phyloP scores from a whole-genome alignment of 2,888 invertebrate species.

The Lymantria dispar region DNA sequence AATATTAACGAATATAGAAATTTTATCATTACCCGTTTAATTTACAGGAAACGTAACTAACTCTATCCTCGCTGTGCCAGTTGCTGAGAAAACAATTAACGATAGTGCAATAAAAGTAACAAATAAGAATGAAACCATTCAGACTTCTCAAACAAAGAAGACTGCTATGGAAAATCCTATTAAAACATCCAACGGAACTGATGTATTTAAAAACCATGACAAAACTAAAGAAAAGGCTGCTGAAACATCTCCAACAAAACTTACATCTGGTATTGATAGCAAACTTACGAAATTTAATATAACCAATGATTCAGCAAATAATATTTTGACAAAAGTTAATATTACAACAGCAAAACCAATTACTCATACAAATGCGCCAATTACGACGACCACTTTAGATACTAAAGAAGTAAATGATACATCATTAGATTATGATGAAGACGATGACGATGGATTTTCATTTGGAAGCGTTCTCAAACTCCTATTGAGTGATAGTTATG shows the following conservation, averaged over 20 bases:
- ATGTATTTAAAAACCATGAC: neutral
- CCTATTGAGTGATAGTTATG: slow-evolving; percentile 77
- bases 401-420: slow-evolving; percentile 33
- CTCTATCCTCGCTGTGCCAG: neutral
- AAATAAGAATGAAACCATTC: neutral
- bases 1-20: neutral
- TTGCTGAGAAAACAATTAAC: neutral
- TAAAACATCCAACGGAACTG: neutral
- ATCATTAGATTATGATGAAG: slow-evolving; percentile 63
- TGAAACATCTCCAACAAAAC: slow-evolving; percentile 1
- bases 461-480: slow-evolving; percentile 84
- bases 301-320: slow-evolving; percentile 12
- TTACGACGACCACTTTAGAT: slow-evolving; percentile 34
- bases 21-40: neutral
- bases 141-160: neutral
- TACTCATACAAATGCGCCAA: slow-evolving; percentile 10
- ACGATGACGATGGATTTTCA: slow-evolving; percentile 79
- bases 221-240: neutral
- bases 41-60: neutral
- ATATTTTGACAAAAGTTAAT: slow-evolving; percentile 14
- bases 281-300: neutral
- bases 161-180: neutral
- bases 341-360: slow-evolving; percentile 22
- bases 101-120: neutral
- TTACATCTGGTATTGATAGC: neutral